phyloP scores from a whole-genome alignment of 2,113 vertebrate genomes.

The Rutilus rutilus region DNA sequence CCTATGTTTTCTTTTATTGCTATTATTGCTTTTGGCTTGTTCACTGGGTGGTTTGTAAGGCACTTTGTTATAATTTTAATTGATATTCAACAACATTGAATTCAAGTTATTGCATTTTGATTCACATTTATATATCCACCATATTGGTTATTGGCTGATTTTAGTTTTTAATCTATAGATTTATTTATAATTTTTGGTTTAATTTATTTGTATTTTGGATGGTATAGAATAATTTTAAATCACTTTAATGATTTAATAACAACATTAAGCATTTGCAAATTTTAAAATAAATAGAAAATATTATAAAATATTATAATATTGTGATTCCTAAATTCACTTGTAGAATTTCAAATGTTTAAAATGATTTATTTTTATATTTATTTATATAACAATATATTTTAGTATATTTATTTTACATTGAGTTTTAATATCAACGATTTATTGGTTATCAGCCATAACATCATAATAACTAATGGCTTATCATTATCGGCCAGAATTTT shows the following conservation, averaged over 20 bases:
- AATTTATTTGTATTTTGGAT: neutral
- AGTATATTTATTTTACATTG: neutral
- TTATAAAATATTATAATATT: neutral
- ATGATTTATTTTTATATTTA: neutral
- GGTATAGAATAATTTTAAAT: neutral
- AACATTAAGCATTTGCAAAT: too few species aligned
- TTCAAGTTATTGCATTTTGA: neutral
- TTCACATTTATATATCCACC: neutral
- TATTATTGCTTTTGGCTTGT: neutral
- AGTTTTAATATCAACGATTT: neutral
- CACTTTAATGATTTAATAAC: neutral
- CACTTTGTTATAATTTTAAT: neutral
- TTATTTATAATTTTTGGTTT: neutral
- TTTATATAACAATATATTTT: neutral
- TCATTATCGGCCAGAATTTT: neutral
- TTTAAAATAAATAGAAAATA: neutral
- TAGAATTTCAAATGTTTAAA: neutral
- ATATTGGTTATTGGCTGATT: neutral
- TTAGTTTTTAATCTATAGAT: neutral
- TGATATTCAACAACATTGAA: too few species aligned
- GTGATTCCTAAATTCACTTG: neutral
- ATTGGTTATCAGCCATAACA: neutral
- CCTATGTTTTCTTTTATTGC: neutral
- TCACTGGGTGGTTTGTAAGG: neutral
- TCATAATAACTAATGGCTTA: neutral